Evolutionary conservation across 2,797 vertebrate genomes (phyloP).

Genomic region (Acropternis orthonyx): DNA sequence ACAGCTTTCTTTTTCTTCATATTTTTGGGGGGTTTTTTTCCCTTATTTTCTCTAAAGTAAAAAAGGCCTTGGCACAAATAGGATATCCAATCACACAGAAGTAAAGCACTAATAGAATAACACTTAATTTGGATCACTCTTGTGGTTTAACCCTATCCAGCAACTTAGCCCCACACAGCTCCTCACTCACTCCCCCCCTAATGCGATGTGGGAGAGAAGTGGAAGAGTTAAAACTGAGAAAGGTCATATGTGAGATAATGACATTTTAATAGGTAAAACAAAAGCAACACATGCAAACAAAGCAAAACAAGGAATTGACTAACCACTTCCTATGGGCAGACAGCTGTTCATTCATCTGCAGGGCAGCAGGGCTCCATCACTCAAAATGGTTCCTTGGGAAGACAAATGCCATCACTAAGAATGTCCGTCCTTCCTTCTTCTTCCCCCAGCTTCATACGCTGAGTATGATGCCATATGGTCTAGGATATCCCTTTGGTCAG

Average conservation of each 20-base stretch:
- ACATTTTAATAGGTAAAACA: not conserved
- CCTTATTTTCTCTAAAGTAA: not conserved
- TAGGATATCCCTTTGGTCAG: not conserved
- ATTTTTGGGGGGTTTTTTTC: too few relatives aligned
- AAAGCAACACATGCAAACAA: not conserved
- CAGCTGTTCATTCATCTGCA: not conserved
- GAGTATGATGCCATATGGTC: not conserved
- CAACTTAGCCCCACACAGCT: not conserved
- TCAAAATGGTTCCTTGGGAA: not conserved
- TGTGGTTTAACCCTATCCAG: not conserved
- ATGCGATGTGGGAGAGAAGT: not conserved
- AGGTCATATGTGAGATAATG: too few relatives aligned
- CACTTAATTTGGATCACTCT: not conserved
- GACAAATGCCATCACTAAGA: not conserved
- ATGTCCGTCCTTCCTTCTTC: not conserved
- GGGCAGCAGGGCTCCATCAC: not conserved
- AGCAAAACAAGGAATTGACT: not conserved
- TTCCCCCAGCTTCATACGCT: not conserved
- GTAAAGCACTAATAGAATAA: not conserved
- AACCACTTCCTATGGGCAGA: not conserved
- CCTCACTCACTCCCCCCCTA: not conserved
- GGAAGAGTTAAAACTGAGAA: not conserved
- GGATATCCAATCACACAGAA: not conserved
- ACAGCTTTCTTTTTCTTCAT: rapidly evolving
- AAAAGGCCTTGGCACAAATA: not conserved